phyloP scores from a whole-genome alignment of 2,797 vertebrate genomes.

The Phaenicophaeus curvirostris region DNA sequence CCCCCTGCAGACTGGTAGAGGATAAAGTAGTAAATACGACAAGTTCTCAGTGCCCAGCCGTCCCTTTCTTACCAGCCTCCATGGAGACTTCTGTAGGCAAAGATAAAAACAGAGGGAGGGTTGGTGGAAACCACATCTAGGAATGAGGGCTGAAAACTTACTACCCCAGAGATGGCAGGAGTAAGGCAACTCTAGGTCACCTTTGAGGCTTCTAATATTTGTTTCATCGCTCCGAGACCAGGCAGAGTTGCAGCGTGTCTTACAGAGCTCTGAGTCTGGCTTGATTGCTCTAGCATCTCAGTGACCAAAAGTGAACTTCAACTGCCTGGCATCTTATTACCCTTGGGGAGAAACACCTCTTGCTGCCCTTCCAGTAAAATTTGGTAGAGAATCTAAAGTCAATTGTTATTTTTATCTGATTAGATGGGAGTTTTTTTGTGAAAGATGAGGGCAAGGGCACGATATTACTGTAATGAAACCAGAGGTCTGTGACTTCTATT shows the following conservation, averaged over 20 bases:
- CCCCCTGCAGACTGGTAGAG: slow-evolving; percentile 8
- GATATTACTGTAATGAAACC: neutral
- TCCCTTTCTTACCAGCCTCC: slow-evolving; percentile 21
- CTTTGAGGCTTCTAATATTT: neutral
- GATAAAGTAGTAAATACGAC: slow-evolving; percentile 21
- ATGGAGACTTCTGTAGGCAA: neutral
- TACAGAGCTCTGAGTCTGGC: neutral
- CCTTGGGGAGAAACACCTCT: neutral
- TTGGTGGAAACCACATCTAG: slow-evolving; percentile 39
- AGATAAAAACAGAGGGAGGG: slow-evolving; percentile 10
- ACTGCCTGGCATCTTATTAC: neutral
- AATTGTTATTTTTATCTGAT: neutral
- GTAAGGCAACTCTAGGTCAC: slow-evolving; percentile 9
- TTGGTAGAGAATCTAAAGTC: neutral
- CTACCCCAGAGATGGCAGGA: neutral
- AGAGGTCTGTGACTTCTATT: neutral
- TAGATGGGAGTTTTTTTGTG: neutral
- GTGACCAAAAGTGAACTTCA: neutral
- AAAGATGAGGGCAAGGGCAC: neutral
- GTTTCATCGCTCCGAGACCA: neutral
- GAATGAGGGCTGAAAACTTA: neutral
- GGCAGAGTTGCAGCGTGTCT: rapidly evolving
- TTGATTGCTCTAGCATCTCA: neutral
- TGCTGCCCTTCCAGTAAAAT: neutral
- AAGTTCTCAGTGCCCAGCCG: slow-evolving; percentile 3